Base-by-base conservation (phyloP, 2,797 vertebrate species). In the Pipistrellus pipistrellus region DNA sequence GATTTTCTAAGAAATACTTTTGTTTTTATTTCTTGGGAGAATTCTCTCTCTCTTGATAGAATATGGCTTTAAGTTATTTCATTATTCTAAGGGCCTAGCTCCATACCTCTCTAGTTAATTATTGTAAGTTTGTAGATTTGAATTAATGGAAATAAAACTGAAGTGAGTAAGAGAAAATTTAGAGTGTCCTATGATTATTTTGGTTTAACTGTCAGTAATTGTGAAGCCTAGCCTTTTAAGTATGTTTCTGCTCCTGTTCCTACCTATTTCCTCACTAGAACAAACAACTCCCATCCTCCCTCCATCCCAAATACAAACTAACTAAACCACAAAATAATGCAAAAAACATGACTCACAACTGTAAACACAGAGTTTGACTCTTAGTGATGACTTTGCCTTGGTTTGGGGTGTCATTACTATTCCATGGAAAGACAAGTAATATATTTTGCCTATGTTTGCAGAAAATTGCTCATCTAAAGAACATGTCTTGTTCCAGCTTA, bases 371-470 rank as follows among this genome's bases (percentile, higher is more conserved):
- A 44, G 62, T 90, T 27, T 41, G 51, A 25, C 18, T 68, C 27
- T 44, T 2, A 38, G 8, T 1, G 6, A 2, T 38, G 62, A 92
- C 53, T 15, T 17, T 59, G 38, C 18, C 2, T 38, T 69, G 73
- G 23, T 76, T 38, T 55, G 78, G 44, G 3, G 30, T 17, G 23
- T 53, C 3, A 55, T 10, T 66, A 11, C 0, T 4, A 66, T 91
- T 93, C 71, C 35, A 30, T 35, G 0, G 6, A 81, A 10, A 0
- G 0, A 25, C 20, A 90, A 2, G 12, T 17, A 62, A 93, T 90
- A 91, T 81, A 38, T 68, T 93, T 82, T 96, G 25, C 13, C 87
- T 95, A 21, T 93, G 18, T 90, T 95, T 75, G 64, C 21, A 53
- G 80, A 97, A 95, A 0, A 21, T 84, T 11, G 35, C 73, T 93